Percentiles rank a stretch among this genome's conserved stretches.
Conservation (phyloP, 92 coral and sea anemone species). For the Zoanthus solanderi region DNA sequence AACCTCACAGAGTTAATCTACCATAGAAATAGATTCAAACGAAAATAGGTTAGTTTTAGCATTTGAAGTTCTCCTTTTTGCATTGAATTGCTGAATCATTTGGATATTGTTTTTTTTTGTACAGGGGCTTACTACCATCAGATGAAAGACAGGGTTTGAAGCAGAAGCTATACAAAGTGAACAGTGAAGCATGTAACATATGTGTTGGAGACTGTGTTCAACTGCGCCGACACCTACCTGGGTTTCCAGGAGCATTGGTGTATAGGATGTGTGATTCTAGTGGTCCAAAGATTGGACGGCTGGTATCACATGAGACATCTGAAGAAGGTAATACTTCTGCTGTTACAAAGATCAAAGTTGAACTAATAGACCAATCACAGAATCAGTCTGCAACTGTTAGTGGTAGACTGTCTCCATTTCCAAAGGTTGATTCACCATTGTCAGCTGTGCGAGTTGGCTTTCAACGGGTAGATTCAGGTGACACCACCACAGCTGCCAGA, state of each 20-base stretch:
- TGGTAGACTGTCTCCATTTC: conserved; percentile 15
- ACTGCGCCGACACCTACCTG: conserved; percentile 83
- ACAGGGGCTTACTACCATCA: conserved; percentile 89
- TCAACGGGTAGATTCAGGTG: conserved; percentile 1
- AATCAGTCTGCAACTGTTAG: background rate
- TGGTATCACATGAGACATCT: conserved; percentile 73
- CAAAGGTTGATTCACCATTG: conserved; percentile 44
- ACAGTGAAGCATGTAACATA: conserved; percentile 69
- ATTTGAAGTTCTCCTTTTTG: too few species aligned
- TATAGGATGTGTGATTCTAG: conserved; percentile 74
- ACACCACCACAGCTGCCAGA: background rate
- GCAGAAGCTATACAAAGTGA: conserved; percentile 82
- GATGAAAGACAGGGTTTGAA: conserved; percentile 90
- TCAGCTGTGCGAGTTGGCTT: conserved; percentile 33
- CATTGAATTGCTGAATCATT: too few species aligned
- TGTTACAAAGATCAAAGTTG: conserved; percentile 81
- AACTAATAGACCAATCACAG: conserved; percentile 27
- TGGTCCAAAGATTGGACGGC: conserved; percentile 84
- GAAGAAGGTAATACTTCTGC: conserved; percentile 68
- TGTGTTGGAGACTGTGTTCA: conserved; percentile 83
- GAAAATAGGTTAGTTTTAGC: too few species aligned
- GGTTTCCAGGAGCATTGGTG: conserved; percentile 92
- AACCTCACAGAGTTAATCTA: too few species aligned
- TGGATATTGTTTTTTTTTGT: background rate
- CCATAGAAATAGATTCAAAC: too few species aligned